Evolutionary conservation across 2,888 invertebrate species (phyloP).

Genomic region (Chouioia cunea): DNA sequence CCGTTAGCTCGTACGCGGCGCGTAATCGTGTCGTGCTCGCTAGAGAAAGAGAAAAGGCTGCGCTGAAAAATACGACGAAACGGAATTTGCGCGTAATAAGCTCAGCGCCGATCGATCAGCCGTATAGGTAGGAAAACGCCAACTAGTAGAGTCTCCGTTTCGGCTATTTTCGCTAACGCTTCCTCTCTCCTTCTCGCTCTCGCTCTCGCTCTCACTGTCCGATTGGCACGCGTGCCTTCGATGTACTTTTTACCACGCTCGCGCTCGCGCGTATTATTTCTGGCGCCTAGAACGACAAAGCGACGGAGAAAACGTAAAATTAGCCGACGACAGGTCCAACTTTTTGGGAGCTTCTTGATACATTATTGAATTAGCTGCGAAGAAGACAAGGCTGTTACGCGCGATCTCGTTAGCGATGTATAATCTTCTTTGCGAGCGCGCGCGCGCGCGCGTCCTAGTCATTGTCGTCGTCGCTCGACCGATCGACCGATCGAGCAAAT

Average conservation of each 20-base stretch:
- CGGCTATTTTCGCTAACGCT: slow-evolving; percentile 38
- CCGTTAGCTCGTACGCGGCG: background rate
- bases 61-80: too few species aligned
- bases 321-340: too few species aligned
- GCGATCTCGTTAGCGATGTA: slow-evolving; percentile 19
- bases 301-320: too few species aligned
- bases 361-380: too few species aligned
- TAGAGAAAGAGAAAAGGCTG: slow-evolving; percentile 21
- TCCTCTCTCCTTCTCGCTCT: too few species aligned
- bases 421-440: slow-evolving; percentile 30
- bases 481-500: too few species aligned
- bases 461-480: background rate
- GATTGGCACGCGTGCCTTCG: slow-evolving; percentile 33
- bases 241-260: slow-evolving; percentile 1
- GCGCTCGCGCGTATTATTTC: slow-evolving; percentile 12
- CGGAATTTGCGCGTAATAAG: background rate
- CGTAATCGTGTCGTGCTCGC: background rate
- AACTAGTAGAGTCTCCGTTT: slow-evolving; percentile 20
- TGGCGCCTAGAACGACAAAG: background rate
- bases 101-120: background rate
- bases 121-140: background rate
- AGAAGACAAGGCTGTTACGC: too few species aligned
- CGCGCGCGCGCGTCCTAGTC: background rate
- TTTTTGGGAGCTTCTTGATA: too few species aligned
- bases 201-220: slow-evolving; percentile 17